Evolutionary conservation across 2,888 invertebrate genomes (phyloP).

Genomic region (Tanypteryx hageni): DNA sequence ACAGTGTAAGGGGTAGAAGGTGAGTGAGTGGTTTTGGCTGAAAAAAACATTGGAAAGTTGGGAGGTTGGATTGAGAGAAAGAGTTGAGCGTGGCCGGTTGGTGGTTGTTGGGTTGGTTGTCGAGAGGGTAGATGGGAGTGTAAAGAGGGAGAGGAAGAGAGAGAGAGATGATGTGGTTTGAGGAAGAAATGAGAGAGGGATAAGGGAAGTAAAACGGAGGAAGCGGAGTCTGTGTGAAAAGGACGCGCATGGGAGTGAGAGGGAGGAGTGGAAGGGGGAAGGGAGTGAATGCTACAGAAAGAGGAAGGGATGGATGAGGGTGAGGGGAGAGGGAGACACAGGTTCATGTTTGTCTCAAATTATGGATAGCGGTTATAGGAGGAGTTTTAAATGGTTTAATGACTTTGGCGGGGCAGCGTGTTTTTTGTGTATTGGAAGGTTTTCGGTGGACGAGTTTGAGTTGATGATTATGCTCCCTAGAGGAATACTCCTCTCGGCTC

Average conservation of each 20-base stretch:
- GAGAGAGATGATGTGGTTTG: background rate
- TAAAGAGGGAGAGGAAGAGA: background rate
- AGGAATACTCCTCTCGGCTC: background rate
- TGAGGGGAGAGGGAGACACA: background rate
- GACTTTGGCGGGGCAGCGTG: background rate
- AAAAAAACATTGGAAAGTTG: background rate
- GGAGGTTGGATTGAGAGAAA: background rate
- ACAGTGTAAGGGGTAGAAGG: background rate
- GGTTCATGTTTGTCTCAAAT: background rate
- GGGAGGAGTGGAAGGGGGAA: background rate
- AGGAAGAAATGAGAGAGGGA: background rate
- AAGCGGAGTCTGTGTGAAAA: too few species aligned
- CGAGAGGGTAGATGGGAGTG: background rate
- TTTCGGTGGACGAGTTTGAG: background rate
- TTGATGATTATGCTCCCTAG: background rate
- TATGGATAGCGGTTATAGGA: background rate
- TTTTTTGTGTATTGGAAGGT: conserved; percentile 10
- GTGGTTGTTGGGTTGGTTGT: background rate
- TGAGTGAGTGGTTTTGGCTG: background rate
- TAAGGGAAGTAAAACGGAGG: background rate
- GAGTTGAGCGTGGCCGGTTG: background rate
- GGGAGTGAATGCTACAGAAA: background rate
- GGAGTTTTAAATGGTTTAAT: background rate
- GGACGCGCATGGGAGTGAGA: background rate
- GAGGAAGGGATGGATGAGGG: conserved; percentile 1